phyloP scores from a whole-genome alignment of 2,888 invertebrate genomes.

The Panzeria rudis region DNA sequence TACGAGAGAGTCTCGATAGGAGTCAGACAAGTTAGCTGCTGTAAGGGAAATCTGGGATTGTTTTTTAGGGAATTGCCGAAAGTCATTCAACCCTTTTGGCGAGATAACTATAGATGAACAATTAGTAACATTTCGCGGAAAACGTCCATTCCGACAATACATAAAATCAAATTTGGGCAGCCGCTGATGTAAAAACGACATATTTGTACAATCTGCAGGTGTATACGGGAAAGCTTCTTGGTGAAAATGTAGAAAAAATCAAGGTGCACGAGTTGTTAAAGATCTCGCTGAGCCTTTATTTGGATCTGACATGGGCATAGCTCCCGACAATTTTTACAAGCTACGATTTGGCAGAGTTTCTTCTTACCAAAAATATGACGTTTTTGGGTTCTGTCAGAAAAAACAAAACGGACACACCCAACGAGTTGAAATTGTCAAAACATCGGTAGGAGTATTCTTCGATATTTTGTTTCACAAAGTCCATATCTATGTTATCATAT shows the following conservation, averaged over 20 bases:
- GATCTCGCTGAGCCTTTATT: slow-evolving; percentile 16
- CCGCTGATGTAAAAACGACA: slow-evolving; percentile 1
- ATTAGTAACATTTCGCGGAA: too few species aligned
- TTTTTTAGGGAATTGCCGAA: slow-evolving; percentile 29
- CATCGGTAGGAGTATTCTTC: too few species aligned
- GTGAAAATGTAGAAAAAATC: slow-evolving; percentile 1
- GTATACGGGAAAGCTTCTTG: not conserved
- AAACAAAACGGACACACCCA: too few species aligned
- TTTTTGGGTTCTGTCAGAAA: not conserved
- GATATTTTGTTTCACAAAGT: too few species aligned
- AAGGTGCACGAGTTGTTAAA: slow-evolving; percentile 12
- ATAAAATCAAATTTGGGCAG: slow-evolving; percentile 29
- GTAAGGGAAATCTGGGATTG: slow-evolving; percentile 6
- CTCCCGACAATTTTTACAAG: slow-evolving; percentile 7
- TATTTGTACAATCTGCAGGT: slow-evolving; percentile 14
- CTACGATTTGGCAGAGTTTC: too few species aligned
- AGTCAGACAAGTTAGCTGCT: slow-evolving; percentile 17
- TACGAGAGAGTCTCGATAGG: slow-evolving; percentile 17
- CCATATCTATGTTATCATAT: too few species aligned
- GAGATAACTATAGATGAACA: slow-evolving; percentile 26
- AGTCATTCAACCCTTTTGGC: slow-evolving; percentile 23
- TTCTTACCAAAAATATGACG: slow-evolving; percentile 3
- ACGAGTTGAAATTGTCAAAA: too few species aligned
- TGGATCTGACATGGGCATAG: slow-evolving; percentile 10
- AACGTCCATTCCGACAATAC: slow-evolving; percentile 33